Base-by-base conservation (phyloP, 1,140 invertebrate genomes). In the Zeugodacus cucurbitae region DNA sequence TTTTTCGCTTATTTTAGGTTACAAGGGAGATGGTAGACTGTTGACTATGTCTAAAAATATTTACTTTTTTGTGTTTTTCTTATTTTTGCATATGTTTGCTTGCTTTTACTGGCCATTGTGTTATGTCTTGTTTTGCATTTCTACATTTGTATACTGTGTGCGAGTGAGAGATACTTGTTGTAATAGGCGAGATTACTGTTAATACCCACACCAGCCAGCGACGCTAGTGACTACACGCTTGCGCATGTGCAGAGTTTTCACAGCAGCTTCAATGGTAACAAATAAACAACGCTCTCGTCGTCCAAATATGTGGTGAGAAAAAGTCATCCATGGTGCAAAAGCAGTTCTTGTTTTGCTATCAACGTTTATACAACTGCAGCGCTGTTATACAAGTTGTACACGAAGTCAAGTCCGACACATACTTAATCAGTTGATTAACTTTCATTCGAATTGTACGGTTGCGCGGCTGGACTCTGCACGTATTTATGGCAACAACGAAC, bases 401-500 rank as follows among this genome's bases (percentile, higher is more conserved):
- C 22, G 67, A 74, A 74, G 67, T 74, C 67, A 34, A n/a, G n/a
- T n/a, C 14, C 20, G 17, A 32, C 67, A 37, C 34, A 74, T 74
- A 74, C 17, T 74, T 74, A 86, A 32, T 86, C 82, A 86, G 82
- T 86, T 86, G 82, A 57, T 29, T 22, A 86, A 86, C 82, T 86
- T 54, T 57, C 82, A 86, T 57, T 86, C 82, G 44, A 26, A 57
- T 57, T 59, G 82, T 57, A 57, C 82, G 82, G 44, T 86, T 86
- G 82, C 57, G 82, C 20, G 14, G 4, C 82, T 86, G 22, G 14
- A 86, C 26, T 57, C 82, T 4, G 48, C 48, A 26, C 3, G 26
- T 44, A 85, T 26, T 26, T 86, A 59, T 86, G 26, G 7, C 32
- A 6, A 32, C 26, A 29, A 62, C n/a, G 10, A 62, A 29, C n/a